Percentiles rank a stretch among this genome's conserved stretches.
Conservation (phyloP, 2,888 invertebrate genomes). For the Drosophila kuntzei region DNA sequence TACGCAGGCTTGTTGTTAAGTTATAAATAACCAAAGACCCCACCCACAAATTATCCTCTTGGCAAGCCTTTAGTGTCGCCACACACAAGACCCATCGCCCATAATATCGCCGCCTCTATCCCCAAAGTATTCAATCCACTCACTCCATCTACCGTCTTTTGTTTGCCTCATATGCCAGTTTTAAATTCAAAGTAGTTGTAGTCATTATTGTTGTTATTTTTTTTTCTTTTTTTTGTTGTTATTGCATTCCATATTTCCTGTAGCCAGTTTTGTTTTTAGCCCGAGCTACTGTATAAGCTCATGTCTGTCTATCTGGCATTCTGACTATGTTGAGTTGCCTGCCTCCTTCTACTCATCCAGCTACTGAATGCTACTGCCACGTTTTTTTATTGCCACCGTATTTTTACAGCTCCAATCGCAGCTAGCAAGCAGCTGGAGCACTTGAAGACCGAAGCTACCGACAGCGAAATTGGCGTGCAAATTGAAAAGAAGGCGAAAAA, state of each 20-base stretch:
- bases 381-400: conserved; percentile 69
- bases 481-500: conserved; percentile 53
- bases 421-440: conserved; percentile 25
- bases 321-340: conserved; percentile 20
- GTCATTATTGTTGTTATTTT: conserved; percentile 9
- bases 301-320: conserved; percentile 9
- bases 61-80: conserved; percentile 44
- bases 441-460: conserved; percentile 52
- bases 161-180: conserved; percentile 31
- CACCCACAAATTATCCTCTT: conserved; percentile 55
- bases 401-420: conserved; percentile 71
- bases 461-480: conserved; percentile 73
- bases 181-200: conserved; percentile 39
- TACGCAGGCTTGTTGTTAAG: conserved; percentile 39
- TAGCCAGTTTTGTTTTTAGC: conserved; percentile 38
- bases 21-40: conserved; percentile 50
- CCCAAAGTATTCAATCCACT: conserved; percentile 1
- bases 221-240: conserved; percentile 24
- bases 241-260: conserved; percentile 51
- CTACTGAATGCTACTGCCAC: conserved; percentile 26
- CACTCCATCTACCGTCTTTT: conserved; percentile 10
- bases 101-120: background rate
- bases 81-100: conserved; percentile 17
- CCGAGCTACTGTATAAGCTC: conserved; percentile 32
- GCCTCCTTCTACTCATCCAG: background rate